Evolutionary conservation across 2,888 invertebrate species (phyloP).

Genomic region (Tetanocera ferruginea): DNA sequence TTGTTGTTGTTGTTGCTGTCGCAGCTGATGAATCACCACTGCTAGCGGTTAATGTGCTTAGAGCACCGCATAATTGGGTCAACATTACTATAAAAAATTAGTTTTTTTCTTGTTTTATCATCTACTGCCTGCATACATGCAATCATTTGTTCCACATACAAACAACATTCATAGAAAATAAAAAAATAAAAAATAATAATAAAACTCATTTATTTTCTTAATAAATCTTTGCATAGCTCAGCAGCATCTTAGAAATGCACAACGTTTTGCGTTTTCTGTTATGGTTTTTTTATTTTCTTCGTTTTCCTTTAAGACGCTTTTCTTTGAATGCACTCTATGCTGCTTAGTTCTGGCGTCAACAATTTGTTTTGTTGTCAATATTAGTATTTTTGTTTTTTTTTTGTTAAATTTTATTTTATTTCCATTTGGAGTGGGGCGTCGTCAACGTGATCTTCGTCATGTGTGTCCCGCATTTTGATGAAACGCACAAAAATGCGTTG

Average conservation of each 20-base stretch:
- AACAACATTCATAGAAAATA: background rate
- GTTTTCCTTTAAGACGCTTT: background rate
- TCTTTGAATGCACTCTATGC: background rate
- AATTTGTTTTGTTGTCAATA: background rate
- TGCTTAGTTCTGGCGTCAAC: background rate
- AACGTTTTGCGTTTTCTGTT: background rate
- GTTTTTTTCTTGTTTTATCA: background rate
- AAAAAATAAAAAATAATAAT: background rate
- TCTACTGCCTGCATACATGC: background rate
- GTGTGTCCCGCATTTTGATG: background rate
- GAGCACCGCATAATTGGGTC: constrained; percentile 16
- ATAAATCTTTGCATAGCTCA: background rate
- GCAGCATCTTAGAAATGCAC: background rate
- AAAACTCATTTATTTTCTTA: background rate
- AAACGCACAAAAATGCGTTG: background rate
- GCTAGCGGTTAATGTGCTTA: constrained; percentile 1
- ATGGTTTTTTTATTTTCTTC: background rate
- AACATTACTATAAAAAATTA: background rate
- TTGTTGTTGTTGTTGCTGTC: constrained; percentile 6
- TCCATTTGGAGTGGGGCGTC: constrained; percentile 4
- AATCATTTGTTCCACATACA: background rate
- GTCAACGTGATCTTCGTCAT: background rate
- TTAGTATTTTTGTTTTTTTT: background rate
- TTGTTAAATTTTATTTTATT: too few species aligned
- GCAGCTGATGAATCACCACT: background rate